phyloP scores from a whole-genome alignment of 2,888 invertebrate species.

The Tipula unca region DNA sequence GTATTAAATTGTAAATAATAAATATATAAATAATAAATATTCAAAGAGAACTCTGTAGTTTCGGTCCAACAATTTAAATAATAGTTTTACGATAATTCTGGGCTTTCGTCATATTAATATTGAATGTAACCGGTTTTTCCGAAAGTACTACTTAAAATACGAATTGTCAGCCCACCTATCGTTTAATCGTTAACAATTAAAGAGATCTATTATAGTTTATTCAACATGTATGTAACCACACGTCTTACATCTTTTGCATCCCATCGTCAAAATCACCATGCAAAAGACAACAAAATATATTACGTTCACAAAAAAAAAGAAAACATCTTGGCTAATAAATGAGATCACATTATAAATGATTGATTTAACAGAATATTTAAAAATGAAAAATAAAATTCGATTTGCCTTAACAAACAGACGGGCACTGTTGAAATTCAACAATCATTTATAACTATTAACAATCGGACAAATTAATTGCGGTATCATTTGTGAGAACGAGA shows the following conservation, averaged over 20 bases:
- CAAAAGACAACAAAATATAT: neutral
- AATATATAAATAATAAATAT: no score
- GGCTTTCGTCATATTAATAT: no score
- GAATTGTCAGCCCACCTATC: no score
- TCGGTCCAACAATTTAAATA: no score
- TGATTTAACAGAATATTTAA: neutral
- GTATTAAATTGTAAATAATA: no score
- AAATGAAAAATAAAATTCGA: neutral
- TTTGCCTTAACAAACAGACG: neutral
- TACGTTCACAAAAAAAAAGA: neutral
- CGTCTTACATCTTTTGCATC: neutral
- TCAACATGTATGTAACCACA: no score
- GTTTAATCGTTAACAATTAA: no score
- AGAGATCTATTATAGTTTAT: no score
- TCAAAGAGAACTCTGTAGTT: no score
- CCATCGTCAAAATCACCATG: neutral
- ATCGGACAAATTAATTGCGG: neutral
- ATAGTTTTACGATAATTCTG: no score
- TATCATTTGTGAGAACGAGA: neutral
- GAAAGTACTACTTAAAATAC: no score
- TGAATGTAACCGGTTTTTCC: no score
- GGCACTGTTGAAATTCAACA: neutral
- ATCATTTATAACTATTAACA: neutral
- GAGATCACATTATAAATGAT: conserved; percentile 14
- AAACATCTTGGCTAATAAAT: neutral